Evolutionary conservation across 2,113 vertebrate genomes (phyloP).

Genomic region (Phrynosoma blainvillii): DNA sequence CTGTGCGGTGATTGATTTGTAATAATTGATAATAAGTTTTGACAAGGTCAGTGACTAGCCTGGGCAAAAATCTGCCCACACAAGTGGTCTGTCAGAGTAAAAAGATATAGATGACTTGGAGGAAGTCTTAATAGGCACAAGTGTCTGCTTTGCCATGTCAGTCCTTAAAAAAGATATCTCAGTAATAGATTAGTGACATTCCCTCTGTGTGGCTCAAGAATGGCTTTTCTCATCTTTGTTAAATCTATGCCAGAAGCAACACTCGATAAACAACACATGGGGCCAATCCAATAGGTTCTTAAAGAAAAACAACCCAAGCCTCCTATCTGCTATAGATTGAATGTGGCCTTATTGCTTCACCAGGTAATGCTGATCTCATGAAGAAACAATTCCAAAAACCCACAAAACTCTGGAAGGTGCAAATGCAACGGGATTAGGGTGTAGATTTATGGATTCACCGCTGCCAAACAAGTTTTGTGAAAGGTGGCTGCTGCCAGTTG

Average conservation of each 20-base stretch:
- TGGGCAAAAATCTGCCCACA: no score
- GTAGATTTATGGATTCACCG: constrained; percentile 8
- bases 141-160: no score
- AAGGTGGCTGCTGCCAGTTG: constrained; percentile 16
- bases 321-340: background rate
- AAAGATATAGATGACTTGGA: background rate
- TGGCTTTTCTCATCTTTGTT: background rate
- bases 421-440: constrained; percentile 4
- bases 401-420: no score
- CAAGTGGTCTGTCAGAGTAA: no score
- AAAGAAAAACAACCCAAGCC: background rate
- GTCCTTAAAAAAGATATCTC: background rate
- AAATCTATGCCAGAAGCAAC: background rate
- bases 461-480: constrained; percentile 6
- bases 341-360: background rate
- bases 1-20: no score
- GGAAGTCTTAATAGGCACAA: background rate
- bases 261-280: background rate
- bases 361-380: background rate
- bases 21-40: no score
- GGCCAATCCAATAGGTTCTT: background rate
- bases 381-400: background rate
- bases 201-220: background rate
- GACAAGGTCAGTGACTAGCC: no score
- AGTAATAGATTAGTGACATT: background rate